These are phyloP conservation scores for Sebastes glaucus DNA, from an alignment of 2,797 vertebrate genomes.

Conservation along the genomic window DNA sequence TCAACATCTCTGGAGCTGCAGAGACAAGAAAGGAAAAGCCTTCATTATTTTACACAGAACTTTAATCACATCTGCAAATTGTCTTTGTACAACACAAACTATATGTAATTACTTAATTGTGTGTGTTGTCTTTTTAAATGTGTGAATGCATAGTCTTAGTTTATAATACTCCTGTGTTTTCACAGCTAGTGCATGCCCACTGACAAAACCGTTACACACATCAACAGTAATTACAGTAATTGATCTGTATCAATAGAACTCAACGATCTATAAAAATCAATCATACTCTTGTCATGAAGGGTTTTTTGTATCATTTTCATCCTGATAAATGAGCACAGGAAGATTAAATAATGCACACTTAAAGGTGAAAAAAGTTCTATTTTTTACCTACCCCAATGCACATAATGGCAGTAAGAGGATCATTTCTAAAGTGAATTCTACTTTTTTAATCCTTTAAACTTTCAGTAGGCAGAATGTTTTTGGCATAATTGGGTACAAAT, in stretches of 20 bases:
- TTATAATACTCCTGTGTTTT: not conserved
- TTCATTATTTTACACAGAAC: not conserved
- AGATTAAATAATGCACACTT: not conserved
- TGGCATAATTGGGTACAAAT: too few relatives aligned
- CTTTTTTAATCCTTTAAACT: too few relatives aligned
- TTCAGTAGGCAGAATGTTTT: too few relatives aligned
- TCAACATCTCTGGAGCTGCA: constrained; percentile 96
- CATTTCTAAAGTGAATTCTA: not conserved
- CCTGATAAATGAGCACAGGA: not conserved
- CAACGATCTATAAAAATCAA: not conserved
- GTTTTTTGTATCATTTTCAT: not conserved
- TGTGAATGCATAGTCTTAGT: not conserved
- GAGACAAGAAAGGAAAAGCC: constrained; percentile 42
- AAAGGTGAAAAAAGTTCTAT: not conserved
- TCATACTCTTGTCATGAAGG: not conserved
- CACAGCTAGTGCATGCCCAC: not conserved
- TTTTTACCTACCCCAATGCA: not conserved
- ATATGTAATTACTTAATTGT: not conserved
- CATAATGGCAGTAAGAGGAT: not conserved
- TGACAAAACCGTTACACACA: not conserved
- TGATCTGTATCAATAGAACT: not conserved
- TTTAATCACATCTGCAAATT: not conserved
- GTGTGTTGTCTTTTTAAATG: not conserved
- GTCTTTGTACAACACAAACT: not conserved
- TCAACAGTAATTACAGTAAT: not conserved